Evolutionary conservation across 2,113 vertebrate genomes (phyloP), one percentile per base, ranked within the genome.

Genomic region (Sphyrna mokarran): DNA sequence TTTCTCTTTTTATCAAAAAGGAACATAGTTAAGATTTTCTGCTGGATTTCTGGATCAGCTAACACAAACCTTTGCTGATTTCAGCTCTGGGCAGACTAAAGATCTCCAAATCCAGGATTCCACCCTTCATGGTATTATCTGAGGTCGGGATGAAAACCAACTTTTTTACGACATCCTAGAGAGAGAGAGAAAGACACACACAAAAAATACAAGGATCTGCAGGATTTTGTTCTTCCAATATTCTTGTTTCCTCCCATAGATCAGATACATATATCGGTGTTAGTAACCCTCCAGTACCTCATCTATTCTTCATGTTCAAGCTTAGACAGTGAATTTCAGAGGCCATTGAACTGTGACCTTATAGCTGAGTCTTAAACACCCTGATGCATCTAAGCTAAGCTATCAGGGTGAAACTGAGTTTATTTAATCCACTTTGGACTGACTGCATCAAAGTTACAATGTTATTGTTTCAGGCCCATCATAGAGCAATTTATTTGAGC

Each of bases 31-130:
- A 22, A 54, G 13, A 9, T 93, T 68, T 66, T 93, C 11, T 93
- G 16, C 89, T 93, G 61, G 33, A 93, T 66, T 66, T 68, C 18
- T 29, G 7, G n/a, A 37, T 93, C 61, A 69, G 91, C 23, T 23
- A 10, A 94, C 91, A 72, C 94, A 69, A 96, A 99, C 99, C 99
- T 98, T 97, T 99, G 96, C 98, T 98, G 86, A 99, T 97, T 95
- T 98, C 98, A 48, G 99, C 98, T 33, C 98, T 98, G 5, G 99
- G 98, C 93, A 99, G 96, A 86, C n/a, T 97, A 97, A 99, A 99
- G 95, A 99, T 98, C 96, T 99, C 98, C 54, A 99, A 97, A 96
- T 99, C 99, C 97, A 98, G 98, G 0, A 97, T 97, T 33, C 98
- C 98, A 95, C 98, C 98, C 97, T 98, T 99, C 13, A 98, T 97